phyloP scores from a whole-genome alignment of 2,113 vertebrate species.

The Puffinus mauretanicus region DNA sequence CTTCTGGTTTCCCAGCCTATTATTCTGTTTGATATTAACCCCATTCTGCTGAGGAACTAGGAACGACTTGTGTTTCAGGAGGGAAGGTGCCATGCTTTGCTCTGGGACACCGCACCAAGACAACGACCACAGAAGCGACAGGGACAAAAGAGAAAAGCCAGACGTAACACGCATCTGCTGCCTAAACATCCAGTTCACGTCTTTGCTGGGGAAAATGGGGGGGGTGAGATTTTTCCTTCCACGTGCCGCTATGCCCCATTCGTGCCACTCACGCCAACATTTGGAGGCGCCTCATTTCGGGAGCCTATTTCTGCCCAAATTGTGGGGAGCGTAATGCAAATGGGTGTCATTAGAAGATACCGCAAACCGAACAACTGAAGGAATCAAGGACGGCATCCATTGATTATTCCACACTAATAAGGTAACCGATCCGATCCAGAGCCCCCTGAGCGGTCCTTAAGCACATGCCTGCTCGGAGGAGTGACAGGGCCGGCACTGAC shows the following conservation, averaged over 20 bases:
- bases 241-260: accelerated
- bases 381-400: neutral
- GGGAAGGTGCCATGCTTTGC: neutral
- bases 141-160: neutral
- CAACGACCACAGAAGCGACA: accelerated
- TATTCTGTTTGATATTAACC: neutral
- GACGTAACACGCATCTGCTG: neutral
- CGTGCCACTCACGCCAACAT: accelerated
- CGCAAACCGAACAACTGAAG: neutral
- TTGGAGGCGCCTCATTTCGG: neutral
- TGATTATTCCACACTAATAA: neutral
- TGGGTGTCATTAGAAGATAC: neutral
- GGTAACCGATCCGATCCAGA: neutral
- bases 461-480: neutral
- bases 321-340: neutral
- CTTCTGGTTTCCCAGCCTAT: neutral
- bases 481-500: neutral
- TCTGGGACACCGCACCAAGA: neutral
- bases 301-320: neutral
- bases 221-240: neutral
- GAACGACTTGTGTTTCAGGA: neutral
- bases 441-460: neutral
- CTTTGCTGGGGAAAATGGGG: neutral
- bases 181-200: neutral
- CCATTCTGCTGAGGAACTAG: neutral